phyloP scores from a whole-genome alignment of 2,113 vertebrate genomes.

The Meles meles region DNA sequence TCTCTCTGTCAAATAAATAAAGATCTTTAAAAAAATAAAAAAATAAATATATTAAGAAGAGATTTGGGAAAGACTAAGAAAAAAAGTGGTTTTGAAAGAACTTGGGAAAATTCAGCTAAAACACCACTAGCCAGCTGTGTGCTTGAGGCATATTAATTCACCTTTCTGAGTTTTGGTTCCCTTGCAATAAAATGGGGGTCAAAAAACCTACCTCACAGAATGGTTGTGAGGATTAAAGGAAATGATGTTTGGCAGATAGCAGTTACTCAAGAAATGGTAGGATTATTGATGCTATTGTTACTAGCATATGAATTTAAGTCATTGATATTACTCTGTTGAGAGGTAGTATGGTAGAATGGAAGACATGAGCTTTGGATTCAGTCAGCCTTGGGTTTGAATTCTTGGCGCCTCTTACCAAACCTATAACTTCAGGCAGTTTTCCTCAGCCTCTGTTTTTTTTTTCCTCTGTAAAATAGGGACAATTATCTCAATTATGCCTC shows the following conservation, averaged over 20 bases:
- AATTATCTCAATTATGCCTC: not conserved
- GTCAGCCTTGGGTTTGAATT: conserved; percentile 16
- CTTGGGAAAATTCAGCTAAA: not conserved
- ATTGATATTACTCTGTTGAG: conserved; percentile 17
- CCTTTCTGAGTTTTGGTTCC: conserved; percentile 14
- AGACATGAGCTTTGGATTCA: conserved; percentile 13
- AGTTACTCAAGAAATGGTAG: not conserved
- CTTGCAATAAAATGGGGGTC: not conserved
- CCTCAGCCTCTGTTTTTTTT: conserved; percentile 1
- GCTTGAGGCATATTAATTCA: not conserved
- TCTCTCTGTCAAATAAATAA: no score
- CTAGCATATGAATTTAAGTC: not conserved
- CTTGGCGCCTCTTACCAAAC: not conserved
- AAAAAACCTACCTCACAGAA: not conserved
- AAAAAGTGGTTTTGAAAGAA: conserved; percentile 31
- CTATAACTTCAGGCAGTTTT: conserved; percentile 8
- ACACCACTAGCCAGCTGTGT: not conserved
- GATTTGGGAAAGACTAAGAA: not conserved
- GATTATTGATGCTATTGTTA: not conserved
- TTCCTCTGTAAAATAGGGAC: not conserved
- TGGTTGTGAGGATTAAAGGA: not conserved
- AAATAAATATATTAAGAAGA: not conserved
- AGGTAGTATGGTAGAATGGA: not conserved
- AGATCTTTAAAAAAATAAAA: no score
- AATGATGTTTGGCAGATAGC: not conserved